Evolutionary conservation across 2,113 vertebrate species (phyloP), one percentile per base, ranked within the genome.

Genomic region (Craseonycteris thonglongyai): DNA sequence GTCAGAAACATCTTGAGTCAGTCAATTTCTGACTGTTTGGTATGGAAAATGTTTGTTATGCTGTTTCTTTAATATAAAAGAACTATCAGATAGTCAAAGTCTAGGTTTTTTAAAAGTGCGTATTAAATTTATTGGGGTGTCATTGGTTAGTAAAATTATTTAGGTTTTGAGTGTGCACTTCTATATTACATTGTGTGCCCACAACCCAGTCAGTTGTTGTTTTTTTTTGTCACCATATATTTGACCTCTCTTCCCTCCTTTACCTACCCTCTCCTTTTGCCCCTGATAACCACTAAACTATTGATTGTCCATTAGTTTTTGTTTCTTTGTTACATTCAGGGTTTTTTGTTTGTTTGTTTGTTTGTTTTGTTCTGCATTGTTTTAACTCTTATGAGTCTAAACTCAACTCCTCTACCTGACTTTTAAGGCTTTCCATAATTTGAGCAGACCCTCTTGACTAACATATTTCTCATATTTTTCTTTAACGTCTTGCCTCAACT

Each of bases 1-100:
- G 98, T 99, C 40, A 95, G 98, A 24, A 99, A 99, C 47, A 96
- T 99, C 88, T 99, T 98, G 98, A 45, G 97, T 98, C 19, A 86
- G 30, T 16, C 98, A 98, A 49, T 84, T 51, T 85, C 98, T 33
- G 49, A 16, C 49, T 51, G 49, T 51, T 49, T 49, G 49, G 28
- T 19, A 30, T 22, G 1, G 0, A 0, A 6, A 76, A 61, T 74
- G 72, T 59, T 82, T 90, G 85, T 66, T 78, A n/a, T 82, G 47
- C 38, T 68, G 26, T 86, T 80, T 65, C 66, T 56, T 71, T 56
- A 72, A 80, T 33, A 30, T 30, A 66, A 47, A 66, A 6, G 66
- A 91, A 80, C n/a, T 80, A 66, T 2, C 18, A 28, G 28, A 35
- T 19, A n/a, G 5, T 28, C 85, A 22, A 6, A 38, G 72, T 89